These are phyloP conservation scores for Pteronotus mesoamericanus DNA, from an alignment of 2,797 vertebrate species.

Conservation along the genomic window DNA sequence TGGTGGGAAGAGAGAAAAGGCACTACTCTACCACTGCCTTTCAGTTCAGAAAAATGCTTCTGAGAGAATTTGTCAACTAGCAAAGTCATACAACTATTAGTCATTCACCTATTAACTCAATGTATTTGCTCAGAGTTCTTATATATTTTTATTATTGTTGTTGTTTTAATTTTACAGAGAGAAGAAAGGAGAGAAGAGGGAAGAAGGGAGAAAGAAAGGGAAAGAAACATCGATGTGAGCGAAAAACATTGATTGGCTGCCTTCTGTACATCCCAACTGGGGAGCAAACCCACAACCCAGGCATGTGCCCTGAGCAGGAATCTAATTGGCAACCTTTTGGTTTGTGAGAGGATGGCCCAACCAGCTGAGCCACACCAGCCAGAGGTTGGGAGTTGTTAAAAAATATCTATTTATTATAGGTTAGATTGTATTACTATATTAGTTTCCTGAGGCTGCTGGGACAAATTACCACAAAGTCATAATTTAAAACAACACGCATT, in stretches of 20 bases:
- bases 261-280: too few relatives aligned
- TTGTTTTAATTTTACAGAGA: too few relatives aligned
- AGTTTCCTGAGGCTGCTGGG: background rate
- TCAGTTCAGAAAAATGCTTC: background rate
- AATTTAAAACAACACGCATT: background rate
- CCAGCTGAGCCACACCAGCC: too few relatives aligned
- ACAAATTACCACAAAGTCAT: background rate
- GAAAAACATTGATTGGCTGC: too few relatives aligned
- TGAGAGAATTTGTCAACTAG: background rate
- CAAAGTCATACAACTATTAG: background rate
- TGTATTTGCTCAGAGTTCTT: background rate
- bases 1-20: background rate
- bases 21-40: background rate
- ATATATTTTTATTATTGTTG: background rate
- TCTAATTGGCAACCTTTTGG: too few relatives aligned
- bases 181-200: too few relatives aligned
- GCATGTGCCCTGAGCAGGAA: too few relatives aligned
- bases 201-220: too few relatives aligned
- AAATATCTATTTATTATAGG: background rate
- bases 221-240: too few relatives aligned
- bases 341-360: too few relatives aligned
- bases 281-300: too few relatives aligned
- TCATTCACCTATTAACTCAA: background rate
- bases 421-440: background rate
- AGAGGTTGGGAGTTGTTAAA: background rate